Evolutionary conservation across 2,888 invertebrate genomes (phyloP).

Genomic region (Amblyjoppa fuscipennis): DNA sequence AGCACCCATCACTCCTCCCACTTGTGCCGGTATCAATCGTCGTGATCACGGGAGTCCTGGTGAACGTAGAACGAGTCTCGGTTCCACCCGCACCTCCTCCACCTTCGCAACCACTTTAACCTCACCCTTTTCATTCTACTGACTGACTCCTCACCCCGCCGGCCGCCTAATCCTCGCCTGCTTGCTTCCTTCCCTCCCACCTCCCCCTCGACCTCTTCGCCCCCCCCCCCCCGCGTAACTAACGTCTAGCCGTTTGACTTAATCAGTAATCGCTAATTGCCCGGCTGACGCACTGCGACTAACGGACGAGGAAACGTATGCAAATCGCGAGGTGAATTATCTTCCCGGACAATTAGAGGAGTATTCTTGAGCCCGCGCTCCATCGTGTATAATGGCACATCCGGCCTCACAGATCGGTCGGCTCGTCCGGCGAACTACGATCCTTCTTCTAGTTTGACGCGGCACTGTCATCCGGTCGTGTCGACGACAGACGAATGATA

Average conservation of each 20-base stretch:
- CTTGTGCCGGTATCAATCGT: slow-evolving; percentile 81
- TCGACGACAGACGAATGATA: background rate
- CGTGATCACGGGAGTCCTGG: slow-evolving; percentile 77
- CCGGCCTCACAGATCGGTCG: slow-evolving; percentile 73
- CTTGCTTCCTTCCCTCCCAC: slow-evolving; percentile 65
- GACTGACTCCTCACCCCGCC: slow-evolving; percentile 31
- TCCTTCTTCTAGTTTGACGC: slow-evolving; percentile 24
- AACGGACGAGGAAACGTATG: slow-evolving; percentile 84
- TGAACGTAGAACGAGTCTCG: slow-evolving; percentile 32
- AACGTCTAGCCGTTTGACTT: slow-evolving; percentile 83
- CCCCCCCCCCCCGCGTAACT: slow-evolving; percentile 70
- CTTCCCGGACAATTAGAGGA: slow-evolving; percentile 83
- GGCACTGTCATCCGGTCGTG: background rate
- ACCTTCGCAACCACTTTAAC: slow-evolving; percentile 55
- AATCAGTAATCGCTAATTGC: slow-evolving; percentile 85
- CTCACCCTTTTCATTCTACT: slow-evolving; percentile 62
- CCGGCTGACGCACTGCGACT: slow-evolving; percentile 81
- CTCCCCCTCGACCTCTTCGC: slow-evolving; percentile 48
- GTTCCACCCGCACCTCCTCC: slow-evolving; percentile 45
- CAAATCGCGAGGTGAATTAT: slow-evolving; percentile 82
- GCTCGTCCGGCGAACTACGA: slow-evolving; percentile 39
- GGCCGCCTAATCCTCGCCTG: slow-evolving; percentile 61
- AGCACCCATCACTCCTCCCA: slow-evolving; percentile 81
- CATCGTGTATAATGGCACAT: slow-evolving; percentile 80
- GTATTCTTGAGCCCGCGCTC: slow-evolving; percentile 62